Evolutionary conservation across 1,140 invertebrate species (phyloP), one percentile per base, ranked within the genome.

Genomic region (Drosophila suzukii): DNA sequence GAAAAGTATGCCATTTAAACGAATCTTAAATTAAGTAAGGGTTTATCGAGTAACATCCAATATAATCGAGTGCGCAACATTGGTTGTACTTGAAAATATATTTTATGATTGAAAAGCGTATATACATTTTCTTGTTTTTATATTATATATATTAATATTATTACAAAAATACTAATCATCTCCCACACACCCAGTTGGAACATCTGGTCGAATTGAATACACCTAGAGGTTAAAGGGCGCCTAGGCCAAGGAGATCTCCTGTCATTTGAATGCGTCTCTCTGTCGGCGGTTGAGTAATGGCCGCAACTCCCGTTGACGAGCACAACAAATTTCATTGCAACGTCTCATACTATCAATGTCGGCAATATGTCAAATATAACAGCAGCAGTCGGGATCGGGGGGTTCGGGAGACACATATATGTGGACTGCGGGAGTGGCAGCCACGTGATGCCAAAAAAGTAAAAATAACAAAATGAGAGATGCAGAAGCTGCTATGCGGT

Each of bases 281-380:
- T 51, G 53, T 41, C 68, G 44, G 38, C 47, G 55, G 61, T 56
- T 85, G 83, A 86, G 46, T 78, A 76, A 85, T 85, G 68, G 70
- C 61, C 49, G 70, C 78, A 63, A 49, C 74, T 78, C 78, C 85
- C 70, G 83, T 88, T 86, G 82, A 86, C 83, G 82, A 86, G 78
- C 78, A 76, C 55, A 82, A 86, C 83, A 88, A 86, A 86, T 86
- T 82, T 78, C 79, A 79, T 75, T 88, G 83, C 82, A 86, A 82
- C 79, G 75, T 88, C 82, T 82, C 79, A 65, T 86, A 73, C 82
- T 86, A 78, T 88, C 83, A 86, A 86, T 88, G 82, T 82, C 79
- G 82, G 79, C 82, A 88, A 86, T 86, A 88, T 88, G 82, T 86
- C 83, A 88, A 81, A 85, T 75, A 78, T 81, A 84, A 78, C 82